Evolutionary conservation across 2,113 vertebrate genomes (phyloP), one percentile per base, ranked within the genome.

Genomic region (Forbesichthys papilliferus): DNA sequence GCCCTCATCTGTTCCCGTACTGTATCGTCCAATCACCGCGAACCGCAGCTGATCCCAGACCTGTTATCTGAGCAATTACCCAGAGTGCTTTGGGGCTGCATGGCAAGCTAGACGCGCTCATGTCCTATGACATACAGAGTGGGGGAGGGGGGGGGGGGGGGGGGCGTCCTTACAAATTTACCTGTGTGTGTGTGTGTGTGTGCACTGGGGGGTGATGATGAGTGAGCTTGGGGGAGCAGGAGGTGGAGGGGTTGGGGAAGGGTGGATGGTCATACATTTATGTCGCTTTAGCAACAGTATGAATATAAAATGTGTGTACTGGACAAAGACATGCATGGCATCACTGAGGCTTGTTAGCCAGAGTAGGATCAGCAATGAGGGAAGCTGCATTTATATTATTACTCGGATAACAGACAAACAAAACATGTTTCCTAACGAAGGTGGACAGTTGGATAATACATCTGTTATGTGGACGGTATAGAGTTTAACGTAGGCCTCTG

Each of bases 21-120:
- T 3, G 46, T 80, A 78, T 66, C 67, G 52, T 77, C 89, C 90
- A 90, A 90, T 91, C 86, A 84, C 52, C 56, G 59, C 7, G 84
- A 85, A 86, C 70, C 27, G 76, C 89, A 92, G 90, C 90, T 92
- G 90, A 91, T 91, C 89, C 89, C 82, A 89, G 88, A 88, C 84
- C 88, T 85, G 89, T 85, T 79, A 85, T 73, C 79, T 91, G 87
- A 89, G 84, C 90, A 90, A 89, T 91, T 91, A 91, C 90, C 90
- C 90, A 90, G 84, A 87, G 81, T 90, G 84, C 90, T 86, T 75
- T 86, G 86, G 75, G 79, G 84, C 87, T 53, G 48, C 80, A 87
- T 71, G 79, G 85, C 83, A 83, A 84, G 79, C 86, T 84, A 87
- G 87, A 85, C 86, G 70, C 76, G 69, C 84, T 84, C 82, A 84